A percentile compares a stretch with the other conserved stretches of the same genome.
These are phyloP conservation scores for Cryptoblepharus egeriae DNA, from an alignment of 2,797 vertebrate species.

Conservation along the genomic window DNA sequence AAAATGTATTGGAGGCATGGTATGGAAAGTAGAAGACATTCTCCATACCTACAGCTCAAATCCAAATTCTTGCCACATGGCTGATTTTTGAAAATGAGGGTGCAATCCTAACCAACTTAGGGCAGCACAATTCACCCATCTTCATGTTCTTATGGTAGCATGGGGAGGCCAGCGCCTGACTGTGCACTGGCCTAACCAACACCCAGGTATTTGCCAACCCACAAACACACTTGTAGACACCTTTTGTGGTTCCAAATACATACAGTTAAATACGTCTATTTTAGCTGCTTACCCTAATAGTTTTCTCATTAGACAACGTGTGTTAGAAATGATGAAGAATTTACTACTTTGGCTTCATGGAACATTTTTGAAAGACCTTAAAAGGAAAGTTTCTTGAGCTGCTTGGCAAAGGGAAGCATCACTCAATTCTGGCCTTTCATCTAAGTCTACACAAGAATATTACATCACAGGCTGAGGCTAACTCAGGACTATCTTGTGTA, in stretches of 20 bases:
- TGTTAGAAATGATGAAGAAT: constrained; percentile 23
- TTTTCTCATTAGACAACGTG: not conserved
- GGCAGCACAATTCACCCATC: too few relatives aligned
- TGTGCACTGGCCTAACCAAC: too few relatives aligned
- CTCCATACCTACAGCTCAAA: too few relatives aligned
- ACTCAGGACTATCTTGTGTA: not conserved
- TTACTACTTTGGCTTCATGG: constrained; percentile 7
- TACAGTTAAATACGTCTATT: not conserved
- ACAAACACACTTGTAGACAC: not conserved
- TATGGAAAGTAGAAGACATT: too few relatives aligned
- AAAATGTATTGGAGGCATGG: too few relatives aligned
- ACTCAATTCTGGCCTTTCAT: not conserved
- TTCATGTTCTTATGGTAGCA: too few relatives aligned
- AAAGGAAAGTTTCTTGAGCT: not conserved
- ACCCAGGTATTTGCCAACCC: too few relatives aligned
- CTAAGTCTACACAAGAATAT: not conserved
- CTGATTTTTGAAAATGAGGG: too few relatives aligned
- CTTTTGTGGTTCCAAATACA: constrained; percentile 9
- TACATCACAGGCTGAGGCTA: not conserved
- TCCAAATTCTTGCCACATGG: too few relatives aligned
- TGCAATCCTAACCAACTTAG: too few relatives aligned
- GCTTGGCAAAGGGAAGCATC: not conserved
- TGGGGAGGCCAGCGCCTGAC: too few relatives aligned
- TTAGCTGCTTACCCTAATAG: constrained; percentile 6
- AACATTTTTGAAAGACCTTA: constrained; percentile 22